phyloP scores from a whole-genome alignment of 2,888 invertebrate species.

The Pediacus dermestoides region DNA sequence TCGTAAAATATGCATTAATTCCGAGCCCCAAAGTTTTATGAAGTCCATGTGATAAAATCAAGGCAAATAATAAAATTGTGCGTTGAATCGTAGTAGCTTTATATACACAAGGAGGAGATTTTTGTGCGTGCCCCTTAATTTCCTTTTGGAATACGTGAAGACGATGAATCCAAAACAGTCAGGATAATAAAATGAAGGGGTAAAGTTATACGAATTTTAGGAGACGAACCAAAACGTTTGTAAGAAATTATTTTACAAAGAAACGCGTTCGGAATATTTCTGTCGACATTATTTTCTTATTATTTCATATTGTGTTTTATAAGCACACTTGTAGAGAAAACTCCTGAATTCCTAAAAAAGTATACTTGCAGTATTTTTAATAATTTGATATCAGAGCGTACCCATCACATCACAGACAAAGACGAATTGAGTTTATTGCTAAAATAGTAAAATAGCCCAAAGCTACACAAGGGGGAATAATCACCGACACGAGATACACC shows the following conservation, averaged over 20 bases:
- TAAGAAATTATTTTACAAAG: conserved; percentile 19
- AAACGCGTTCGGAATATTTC: conserved; percentile 19
- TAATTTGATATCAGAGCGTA: too few relatives aligned
- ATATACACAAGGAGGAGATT: conserved; percentile 37
- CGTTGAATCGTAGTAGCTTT: conserved; percentile 39
- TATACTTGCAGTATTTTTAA: too few relatives aligned
- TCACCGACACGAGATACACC: too few relatives aligned
- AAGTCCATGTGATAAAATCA: conserved; percentile 46
- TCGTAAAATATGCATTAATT: conserved; percentile 48
- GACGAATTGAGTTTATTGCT: too few relatives aligned
- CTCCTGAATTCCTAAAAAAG: too few relatives aligned
- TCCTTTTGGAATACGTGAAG: conserved; percentile 40
- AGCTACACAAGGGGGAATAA: too few relatives aligned
- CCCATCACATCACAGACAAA: too few relatives aligned
- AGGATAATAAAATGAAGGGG: conserved; percentile 32
- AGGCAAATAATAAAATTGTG: conserved; percentile 46
- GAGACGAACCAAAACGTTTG: conserved; percentile 15
- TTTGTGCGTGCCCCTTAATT: conserved; percentile 42
- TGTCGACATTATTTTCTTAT: conserved; percentile 17
- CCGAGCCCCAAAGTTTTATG: conserved; percentile 44
- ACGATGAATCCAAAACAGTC: conserved; percentile 36
- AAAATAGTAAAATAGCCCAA: too few relatives aligned
- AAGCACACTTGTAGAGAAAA: too few relatives aligned
- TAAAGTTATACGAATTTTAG: conserved; percentile 22
- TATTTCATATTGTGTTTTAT: conserved; percentile 13